Evolutionary conservation across 2,888 invertebrate species (phyloP), one percentile per base, ranked within the genome.

Genomic region (Ashinkailepas kermadecensis): DNA sequence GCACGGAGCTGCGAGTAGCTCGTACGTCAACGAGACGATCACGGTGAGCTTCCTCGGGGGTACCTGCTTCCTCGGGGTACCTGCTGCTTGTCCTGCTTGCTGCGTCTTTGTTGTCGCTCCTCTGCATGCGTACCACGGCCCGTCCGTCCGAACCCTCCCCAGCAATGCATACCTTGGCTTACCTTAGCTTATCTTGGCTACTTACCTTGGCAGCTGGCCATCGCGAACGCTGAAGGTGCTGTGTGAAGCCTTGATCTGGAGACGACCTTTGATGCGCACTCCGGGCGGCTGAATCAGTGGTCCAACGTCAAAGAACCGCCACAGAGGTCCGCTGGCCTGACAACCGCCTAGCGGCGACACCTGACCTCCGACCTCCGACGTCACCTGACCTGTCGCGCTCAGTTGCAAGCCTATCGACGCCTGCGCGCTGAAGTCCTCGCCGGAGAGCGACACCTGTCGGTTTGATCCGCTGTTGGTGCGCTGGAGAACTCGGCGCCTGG

Each of bases 201-300:
- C 70, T 70, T 13, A 70, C 70, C 39, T 70, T 4, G 70, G 70
- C 70, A 70, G 25, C 8, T 4, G 39, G 25, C 70, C 70, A 39
- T 70, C 70, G 39, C 3, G 25, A 39, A 25, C 13, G 39, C 39
- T 70, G 70, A 70, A 70, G 70, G 39, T 4, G 70, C 70, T 70
- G 39, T 39, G 70, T 7, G 70, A 70, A 13, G 70, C 70, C 70
- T 70, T 25, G 15, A 70, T 10, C 39, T 15, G 13, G 70, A 70
- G 25, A 13, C 11, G 25, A 39, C 23, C 23, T 13, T 23, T 70
- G 70, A 70, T 12, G 7, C 70, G 25, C 39, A 12, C 15, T 10
- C 70, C 70, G 9, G 70, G 70, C 70, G 70, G 70, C 70, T 70
- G 70, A 39, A 70, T 70, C 70, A 70, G 70, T 15, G 25, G 70